Percentiles rank a stretch among this genome's conserved stretches.
Evolutionary conservation across 2,113 vertebrate genomes (phyloP).

Genomic region (Osmerus mordax): DNA sequence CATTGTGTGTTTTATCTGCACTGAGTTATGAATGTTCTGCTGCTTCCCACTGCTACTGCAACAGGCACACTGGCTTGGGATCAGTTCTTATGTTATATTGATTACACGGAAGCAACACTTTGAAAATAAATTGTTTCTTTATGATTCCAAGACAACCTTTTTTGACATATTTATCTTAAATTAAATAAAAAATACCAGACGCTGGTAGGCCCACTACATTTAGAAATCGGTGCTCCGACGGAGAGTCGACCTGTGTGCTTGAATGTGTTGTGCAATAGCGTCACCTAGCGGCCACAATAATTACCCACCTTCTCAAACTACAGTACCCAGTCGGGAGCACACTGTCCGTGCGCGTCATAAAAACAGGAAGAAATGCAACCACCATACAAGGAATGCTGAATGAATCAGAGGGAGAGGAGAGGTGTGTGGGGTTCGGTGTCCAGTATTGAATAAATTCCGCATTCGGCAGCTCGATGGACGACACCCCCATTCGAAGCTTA

Average conservation of each 20-base stretch:
- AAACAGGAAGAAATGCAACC: slow-evolving; percentile 66
- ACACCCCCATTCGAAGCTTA: slow-evolving; percentile 4
- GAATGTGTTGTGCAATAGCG: not conserved
- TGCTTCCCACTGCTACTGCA: not conserved
- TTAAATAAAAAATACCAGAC: no score
- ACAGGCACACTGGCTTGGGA: not conserved
- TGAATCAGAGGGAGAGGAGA: slow-evolving; percentile 19
- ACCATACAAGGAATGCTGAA: slow-evolving; percentile 33
- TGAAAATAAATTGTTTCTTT: not conserved
- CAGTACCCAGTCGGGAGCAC: slow-evolving; percentile 64
- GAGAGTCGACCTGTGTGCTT: not conserved
- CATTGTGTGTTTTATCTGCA: not conserved
- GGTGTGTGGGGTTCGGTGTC: not conserved
- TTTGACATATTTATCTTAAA: not conserved
- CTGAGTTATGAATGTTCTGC: not conserved
- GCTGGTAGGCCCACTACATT: no score
- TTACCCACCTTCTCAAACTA: slow-evolving; percentile 45
- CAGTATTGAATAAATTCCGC: not conserved
- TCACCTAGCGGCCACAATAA: not conserved
- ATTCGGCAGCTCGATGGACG: slow-evolving; percentile 47
- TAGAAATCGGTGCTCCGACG: not conserved
- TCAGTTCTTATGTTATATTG: not conserved
- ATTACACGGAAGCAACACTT: not conserved
- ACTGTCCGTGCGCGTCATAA: slow-evolving; percentile 39
- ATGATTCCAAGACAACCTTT: slow-evolving; percentile 34